Evolutionary conservation across 2,888 invertebrate genomes (phyloP).

Genomic region (Steinernema scapterisci): DNA sequence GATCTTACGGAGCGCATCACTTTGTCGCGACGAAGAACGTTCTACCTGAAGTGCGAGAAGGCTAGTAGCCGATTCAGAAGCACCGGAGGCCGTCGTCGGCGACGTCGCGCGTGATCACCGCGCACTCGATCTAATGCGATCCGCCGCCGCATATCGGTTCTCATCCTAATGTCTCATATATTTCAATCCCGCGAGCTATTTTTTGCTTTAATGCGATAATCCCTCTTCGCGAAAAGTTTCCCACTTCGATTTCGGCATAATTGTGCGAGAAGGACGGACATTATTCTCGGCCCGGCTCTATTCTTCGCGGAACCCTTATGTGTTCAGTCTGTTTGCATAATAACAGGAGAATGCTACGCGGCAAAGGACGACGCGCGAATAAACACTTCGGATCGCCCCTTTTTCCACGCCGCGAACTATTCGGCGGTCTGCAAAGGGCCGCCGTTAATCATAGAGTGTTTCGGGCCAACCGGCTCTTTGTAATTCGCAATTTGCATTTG

Average conservation of each 20-base stretch:
- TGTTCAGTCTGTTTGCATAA: conserved; percentile 25
- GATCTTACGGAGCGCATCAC: conserved; percentile 28
- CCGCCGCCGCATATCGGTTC: too few species aligned
- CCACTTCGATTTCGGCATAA: conserved; percentile 16
- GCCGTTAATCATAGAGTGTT: not conserved
- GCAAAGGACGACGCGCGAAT: conserved; percentile 16
- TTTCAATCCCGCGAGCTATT: too few species aligned
- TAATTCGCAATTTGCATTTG: too few species aligned
- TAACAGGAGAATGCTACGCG: conserved; percentile 16
- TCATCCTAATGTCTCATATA: too few species aligned
- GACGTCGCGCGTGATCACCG: not conserved
- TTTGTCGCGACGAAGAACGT: not conserved
- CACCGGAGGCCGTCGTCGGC: not conserved
- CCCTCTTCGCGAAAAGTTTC: not conserved
- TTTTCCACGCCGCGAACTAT: not conserved
- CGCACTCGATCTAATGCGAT: not conserved
- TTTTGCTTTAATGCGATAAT: too few species aligned
- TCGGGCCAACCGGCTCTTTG: too few species aligned
- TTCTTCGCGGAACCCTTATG: conserved; percentile 20
- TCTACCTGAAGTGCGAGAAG: not conserved
- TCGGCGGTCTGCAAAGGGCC: not conserved
- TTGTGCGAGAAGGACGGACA: not conserved
- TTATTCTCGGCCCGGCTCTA: not conserved
- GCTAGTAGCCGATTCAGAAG: not conserved
- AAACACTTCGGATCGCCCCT: not conserved